Conservation (phyloP, 2,797 vertebrate species). For the Coreius guichenoti region DNA sequence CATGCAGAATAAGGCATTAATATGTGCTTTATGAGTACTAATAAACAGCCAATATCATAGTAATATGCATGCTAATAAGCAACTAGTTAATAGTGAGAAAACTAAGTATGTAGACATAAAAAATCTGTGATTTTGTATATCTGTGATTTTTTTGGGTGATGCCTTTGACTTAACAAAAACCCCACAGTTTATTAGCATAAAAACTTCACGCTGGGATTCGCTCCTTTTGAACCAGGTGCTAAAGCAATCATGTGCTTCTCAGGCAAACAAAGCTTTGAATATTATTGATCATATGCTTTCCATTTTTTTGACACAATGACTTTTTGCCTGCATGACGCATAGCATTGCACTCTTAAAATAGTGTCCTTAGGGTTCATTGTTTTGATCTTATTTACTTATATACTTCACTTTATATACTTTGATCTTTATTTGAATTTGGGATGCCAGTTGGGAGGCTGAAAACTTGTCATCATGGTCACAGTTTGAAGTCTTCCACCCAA, state of each 20-base stretch:
- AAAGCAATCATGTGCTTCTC: not conserved
- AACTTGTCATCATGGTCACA: not conserved
- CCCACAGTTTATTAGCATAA: not conserved
- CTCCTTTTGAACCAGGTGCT: not conserved
- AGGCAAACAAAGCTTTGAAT: not conserved
- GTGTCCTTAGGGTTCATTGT: conserved; percentile 1
- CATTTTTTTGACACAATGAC: not conserved
- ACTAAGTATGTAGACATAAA: too few species aligned
- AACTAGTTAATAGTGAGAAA: too few species aligned
- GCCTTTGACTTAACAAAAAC: not conserved
- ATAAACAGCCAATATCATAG: too few species aligned
- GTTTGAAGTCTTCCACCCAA: conserved; percentile 15
- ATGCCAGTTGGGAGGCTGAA: not conserved
- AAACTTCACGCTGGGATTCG: not conserved
- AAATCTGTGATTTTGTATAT: not conserved
- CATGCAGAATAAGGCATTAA: too few species aligned
- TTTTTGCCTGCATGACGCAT: not conserved
- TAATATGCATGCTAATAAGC: too few species aligned
- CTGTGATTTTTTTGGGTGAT: too few species aligned
- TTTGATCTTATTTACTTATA: conserved; percentile 9
- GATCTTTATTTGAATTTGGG: not conserved
- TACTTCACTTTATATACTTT: too few species aligned
- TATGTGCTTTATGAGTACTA: too few species aligned
- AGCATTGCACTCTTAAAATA: not conserved
- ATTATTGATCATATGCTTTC: not conserved